Evolutionary conservation across 2,113 vertebrate species (phyloP), one percentile per base, ranked within the genome.

Genomic region (Gymnocephalus cernua): DNA sequence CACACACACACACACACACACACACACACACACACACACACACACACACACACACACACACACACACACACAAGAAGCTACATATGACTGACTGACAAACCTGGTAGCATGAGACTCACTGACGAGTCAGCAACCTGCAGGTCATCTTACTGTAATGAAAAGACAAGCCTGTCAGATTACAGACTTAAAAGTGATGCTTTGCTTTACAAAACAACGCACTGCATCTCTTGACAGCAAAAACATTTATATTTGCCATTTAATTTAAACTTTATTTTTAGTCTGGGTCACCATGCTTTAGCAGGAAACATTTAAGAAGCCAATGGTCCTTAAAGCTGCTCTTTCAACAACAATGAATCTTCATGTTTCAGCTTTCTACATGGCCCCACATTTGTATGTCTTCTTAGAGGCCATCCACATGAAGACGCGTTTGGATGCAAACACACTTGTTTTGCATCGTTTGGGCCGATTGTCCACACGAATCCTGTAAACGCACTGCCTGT

Each of bases 11-110:
- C 1, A 66, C 64, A 79, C 75, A 66, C 70, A 79, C 48, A 65
- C 35, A 74, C 32, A 67, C 25, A 54, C n/a, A 53, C 62, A 67
- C 16, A 50, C 66, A 79, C 68, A 74, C 69, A 74, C 27, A 75
- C n/a, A 82, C 47, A 32, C 35, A 57, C 35, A 38, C 63, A 83
- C 58, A 75, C 64, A 79, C 58, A 75, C n/a, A 80, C 38, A 77
- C 38, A 74, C 48, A 77, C 50, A 66, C 23, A 63, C 14, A 72
- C 51, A 38, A 13, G 32, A n/a, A n/a, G n/a, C n/a, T 10, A 44
- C 47, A 57, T 29, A 69, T 63, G n/a, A 79, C 67, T 67, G 27
- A 57, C 51, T 61, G 54, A 67, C 3, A 59, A 69, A 70, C n/a
- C 72, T 54, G 14, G 18, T 57, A 53, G 47, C 23, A 59, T 38